phyloP scores from a whole-genome alignment of 2,888 invertebrate genomes.

The Balanococcus diminutus region DNA sequence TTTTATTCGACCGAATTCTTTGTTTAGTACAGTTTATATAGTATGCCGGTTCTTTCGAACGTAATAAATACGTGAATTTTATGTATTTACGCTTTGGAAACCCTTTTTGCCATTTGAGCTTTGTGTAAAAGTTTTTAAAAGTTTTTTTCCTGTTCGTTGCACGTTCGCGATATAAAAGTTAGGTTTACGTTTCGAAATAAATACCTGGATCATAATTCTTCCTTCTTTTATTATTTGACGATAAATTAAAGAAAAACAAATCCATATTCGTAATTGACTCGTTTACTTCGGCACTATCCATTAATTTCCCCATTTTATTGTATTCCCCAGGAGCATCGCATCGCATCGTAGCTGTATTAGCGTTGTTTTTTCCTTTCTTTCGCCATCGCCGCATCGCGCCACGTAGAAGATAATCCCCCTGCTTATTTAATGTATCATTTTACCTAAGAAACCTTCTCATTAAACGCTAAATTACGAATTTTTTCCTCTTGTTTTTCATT shows the following conservation, averaged over 20 bases:
- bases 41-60: conserved; percentile 31
- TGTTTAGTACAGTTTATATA: conserved; percentile 15
- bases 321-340: neutral
- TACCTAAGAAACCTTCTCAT: neutral
- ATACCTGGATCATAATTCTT: neutral
- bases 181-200: neutral
- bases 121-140: conserved; percentile 13
- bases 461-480: neutral
- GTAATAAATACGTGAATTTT: conserved; percentile 37
- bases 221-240: neutral
- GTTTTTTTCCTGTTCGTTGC: conserved; percentile 14
- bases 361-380: too few species aligned
- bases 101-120: neutral
- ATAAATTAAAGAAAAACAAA: conserved; percentile 13
- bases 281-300: conserved; percentile 8
- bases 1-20: conserved; percentile 22
- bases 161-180: neutral
- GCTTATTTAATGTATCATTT: neutral
- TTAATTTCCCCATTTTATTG: neutral
- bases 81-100: neutral
- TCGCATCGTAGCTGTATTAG: neutral
- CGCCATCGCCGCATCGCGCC: too few species aligned
- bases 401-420: neutral
- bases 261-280: conserved; percentile 28
- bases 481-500: neutral